Base-by-base conservation (phyloP, 2,888 invertebrate species). In the Ypsolopha scabrella region DNA sequence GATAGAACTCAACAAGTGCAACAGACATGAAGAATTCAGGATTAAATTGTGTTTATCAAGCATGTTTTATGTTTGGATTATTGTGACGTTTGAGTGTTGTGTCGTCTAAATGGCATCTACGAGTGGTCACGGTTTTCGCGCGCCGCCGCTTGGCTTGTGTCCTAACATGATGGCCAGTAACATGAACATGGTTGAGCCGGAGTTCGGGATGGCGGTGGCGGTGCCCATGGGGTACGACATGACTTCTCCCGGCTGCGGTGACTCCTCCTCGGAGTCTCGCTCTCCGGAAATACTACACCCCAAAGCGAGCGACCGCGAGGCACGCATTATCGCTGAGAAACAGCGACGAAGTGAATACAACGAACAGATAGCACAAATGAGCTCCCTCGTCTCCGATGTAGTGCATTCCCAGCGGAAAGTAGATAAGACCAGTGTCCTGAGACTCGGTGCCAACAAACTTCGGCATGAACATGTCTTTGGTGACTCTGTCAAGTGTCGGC, bases 321-420 rank as follows among this genome's bases (percentile, higher is more conserved):
- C 93, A 62, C 90, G 97, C 55, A 97, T 97, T 70, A 89, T 92
- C 68, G 96, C 96, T 8, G 97, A 98, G 75, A 97, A 97, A 78
- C 92, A 94, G 75, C 90, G 97, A 38, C 89, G 97, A 53, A 96
- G 96, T 75, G 94, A 94, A 72, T 89, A 97, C 62, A 97, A 97
- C 82, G 89, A 91, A 36, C 93, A 92, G 71, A 95, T 98, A 63
- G 90, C 90, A 53, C 93, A 94, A 71, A 89, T 97, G 73, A 93
- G 94, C 57, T 88, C 90, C 46, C 88, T 96, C 65, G 91, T 97
- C 58, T 94, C 96, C n/a, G 91, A 94, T 75, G 92, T 96, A 52
- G 90, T 93, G 45, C 91, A 91, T 68, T 93, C 95, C 56, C 91
- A 93, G 49, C 92, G 95, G 60, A 91, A 94, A 67, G 90, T 96